Evolutionary conservation across 1,140 invertebrate species (phyloP).

Genomic region (Drosophila jambulina): DNA sequence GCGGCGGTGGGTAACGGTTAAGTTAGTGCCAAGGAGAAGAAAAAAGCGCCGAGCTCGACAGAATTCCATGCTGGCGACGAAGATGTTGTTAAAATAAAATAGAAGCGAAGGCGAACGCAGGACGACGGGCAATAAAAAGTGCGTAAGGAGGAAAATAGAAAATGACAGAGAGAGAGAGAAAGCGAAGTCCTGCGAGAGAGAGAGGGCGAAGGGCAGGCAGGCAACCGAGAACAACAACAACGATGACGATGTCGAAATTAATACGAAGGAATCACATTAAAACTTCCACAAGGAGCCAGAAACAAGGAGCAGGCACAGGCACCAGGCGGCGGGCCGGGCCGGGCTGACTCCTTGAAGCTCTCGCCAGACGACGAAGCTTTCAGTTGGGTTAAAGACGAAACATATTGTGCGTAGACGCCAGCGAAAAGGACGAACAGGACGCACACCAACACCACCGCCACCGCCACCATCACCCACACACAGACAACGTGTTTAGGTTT

Average conservation of each 20-base stretch:
- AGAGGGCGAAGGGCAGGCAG: slow-evolving; percentile 9
- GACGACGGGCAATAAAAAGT: slow-evolving; percentile 74
- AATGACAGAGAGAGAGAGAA: slow-evolving; percentile 36
- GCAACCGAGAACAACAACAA: slow-evolving; percentile 49
- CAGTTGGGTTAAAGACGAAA: slow-evolving; percentile 82
- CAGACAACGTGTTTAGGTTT: slow-evolving; percentile 80
- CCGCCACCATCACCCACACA: slow-evolving; percentile 16
- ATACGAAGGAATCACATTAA: slow-evolving; percentile 83
- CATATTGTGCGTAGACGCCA: slow-evolving; percentile 81
- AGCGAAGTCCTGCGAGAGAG: not conserved
- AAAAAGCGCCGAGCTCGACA: slow-evolving; percentile 72
- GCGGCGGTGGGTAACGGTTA: slow-evolving; percentile 43
- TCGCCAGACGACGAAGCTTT: slow-evolving; percentile 54
- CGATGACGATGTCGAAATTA: slow-evolving; percentile 82
- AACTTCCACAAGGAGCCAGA: slow-evolving; percentile 65
- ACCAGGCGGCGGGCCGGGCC: slow-evolving; percentile 5
- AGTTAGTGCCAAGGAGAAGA: slow-evolving; percentile 33
- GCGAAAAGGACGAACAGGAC: slow-evolving; percentile 65
- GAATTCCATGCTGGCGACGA: slow-evolving; percentile 70
- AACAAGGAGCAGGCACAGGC: slow-evolving; percentile 19
- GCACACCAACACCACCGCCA: slow-evolving; percentile 30
- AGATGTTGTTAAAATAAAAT: slow-evolving; percentile 79
- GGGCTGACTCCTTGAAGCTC: slow-evolving; percentile 43
- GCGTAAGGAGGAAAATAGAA: slow-evolving; percentile 75
- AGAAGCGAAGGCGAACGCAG: slow-evolving; percentile 47